A percentile compares a stretch with the other conserved stretches of the same genome.
phyloP scores from a whole-genome alignment of 2,888 invertebrate genomes.

The Drosophila colorata region DNA sequence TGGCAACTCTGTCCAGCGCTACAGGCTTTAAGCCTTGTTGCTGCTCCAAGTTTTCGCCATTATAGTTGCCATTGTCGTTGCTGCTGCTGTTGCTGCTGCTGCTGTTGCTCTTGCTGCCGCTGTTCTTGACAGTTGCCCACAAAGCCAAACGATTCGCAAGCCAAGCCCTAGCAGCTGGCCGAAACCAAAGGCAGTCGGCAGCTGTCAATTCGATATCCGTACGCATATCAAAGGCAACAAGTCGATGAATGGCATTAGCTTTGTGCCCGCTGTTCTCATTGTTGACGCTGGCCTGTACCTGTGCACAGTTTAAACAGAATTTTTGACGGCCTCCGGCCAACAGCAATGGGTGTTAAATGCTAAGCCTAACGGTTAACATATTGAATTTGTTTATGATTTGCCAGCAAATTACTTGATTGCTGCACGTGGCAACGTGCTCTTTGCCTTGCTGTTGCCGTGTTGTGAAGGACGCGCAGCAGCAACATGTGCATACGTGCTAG shows the following conservation, averaged over 20 bases:
- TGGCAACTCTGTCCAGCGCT: slow-evolving; percentile 5
- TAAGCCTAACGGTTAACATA: slow-evolving; percentile 9
- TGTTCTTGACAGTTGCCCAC: slow-evolving; percentile 56
- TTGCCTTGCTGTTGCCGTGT: neutral
- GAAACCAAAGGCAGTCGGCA: slow-evolving; percentile 23
- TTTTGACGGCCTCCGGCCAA: neutral
- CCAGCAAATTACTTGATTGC: slow-evolving; percentile 33
- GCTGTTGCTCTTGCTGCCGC: slow-evolving; percentile 12
- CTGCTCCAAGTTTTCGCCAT: slow-evolving; percentile 39
- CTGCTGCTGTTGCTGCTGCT: slow-evolving; percentile 5
- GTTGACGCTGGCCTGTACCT: slow-evolving; percentile 1
- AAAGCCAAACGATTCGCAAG: slow-evolving; percentile 46
- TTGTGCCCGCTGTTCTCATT: neutral
- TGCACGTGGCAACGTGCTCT: slow-evolving; percentile 49
- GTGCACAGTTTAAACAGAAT: slow-evolving; percentile 6
- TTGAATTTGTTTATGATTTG: slow-evolving; percentile 21
- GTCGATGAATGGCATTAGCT: slow-evolving; percentile 7
- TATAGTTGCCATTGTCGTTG: slow-evolving; percentile 27
- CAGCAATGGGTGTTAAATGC: slow-evolving; percentile 4
- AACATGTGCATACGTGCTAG: slow-evolving; percentile 39
- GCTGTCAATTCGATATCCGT: slow-evolving; percentile 49
- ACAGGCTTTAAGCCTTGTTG: slow-evolving; percentile 22
- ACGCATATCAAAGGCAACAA: slow-evolving; percentile 18
- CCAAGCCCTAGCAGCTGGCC: slow-evolving; percentile 15
- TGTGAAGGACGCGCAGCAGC: slow-evolving; percentile 10